phyloP scores from a whole-genome alignment of 2,113 vertebrate genomes.

The Cranoglanis bouderius region DNA sequence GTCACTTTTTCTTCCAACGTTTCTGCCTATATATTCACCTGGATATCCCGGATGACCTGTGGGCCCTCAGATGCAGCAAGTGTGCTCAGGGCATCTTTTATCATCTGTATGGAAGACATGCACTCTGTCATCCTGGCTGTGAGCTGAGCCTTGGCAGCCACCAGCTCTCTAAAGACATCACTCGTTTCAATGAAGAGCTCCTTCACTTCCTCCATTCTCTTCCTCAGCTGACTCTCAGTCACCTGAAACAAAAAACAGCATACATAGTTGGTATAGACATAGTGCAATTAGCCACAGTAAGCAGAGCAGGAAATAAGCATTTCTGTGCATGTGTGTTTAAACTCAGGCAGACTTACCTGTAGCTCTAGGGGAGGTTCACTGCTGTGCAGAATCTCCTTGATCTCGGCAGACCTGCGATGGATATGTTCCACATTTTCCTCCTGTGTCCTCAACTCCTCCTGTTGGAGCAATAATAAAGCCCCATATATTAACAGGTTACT shows the following conservation, averaged over 20 bases:
- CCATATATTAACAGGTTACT: background rate
- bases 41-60: constrained; percentile 53
- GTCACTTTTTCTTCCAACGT: background rate
- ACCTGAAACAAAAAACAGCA: constrained; percentile 57
- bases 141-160: constrained; percentile 58
- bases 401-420: constrained; percentile 74
- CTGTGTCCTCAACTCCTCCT: constrained; percentile 79
- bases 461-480: constrained; percentile 23
- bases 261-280: background rate
- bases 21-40: constrained; percentile 55
- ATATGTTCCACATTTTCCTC: constrained; percentile 80
- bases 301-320: background rate
- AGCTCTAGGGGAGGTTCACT: constrained; percentile 83
- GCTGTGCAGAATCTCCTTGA: constrained; percentile 83
- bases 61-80: constrained; percentile 52
- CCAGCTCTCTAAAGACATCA: constrained; percentile 62
- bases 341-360: constrained; percentile 73
- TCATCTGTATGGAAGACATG: constrained; percentile 54
- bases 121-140: constrained; percentile 57
- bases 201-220: constrained; percentile 67
- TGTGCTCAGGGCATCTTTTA: constrained; percentile 56
- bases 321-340: background rate
- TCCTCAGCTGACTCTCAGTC: constrained; percentile 68
- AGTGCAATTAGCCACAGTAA: background rate
- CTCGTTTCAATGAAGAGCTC: constrained; percentile 65